Evolutionary conservation across 2,888 invertebrate species (phyloP), one percentile per base, ranked within the genome.

Genomic region (Melipona beecheii): DNA sequence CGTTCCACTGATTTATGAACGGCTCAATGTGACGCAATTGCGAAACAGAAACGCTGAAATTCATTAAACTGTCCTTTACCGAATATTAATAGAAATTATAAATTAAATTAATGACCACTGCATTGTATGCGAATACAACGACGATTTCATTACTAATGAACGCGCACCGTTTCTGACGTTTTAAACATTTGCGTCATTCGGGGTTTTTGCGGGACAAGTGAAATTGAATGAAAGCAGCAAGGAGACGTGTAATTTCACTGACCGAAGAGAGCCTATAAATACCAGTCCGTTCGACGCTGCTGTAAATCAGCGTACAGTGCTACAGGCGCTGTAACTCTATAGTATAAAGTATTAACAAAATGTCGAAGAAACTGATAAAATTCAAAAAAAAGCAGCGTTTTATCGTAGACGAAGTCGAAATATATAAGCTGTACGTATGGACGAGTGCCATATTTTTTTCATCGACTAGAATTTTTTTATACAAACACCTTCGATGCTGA

Each of bases 251-350:
- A 31, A 60, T 49, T 27, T 43, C 19, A 19, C 49, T 31, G 65
- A 50, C 19, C 49, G n/a, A 52, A 27, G 71, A 27, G 71, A 69
- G 75, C 79, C 66, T 73, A 60, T 21, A 56, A 75, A 36, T 36
- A 62, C 11, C 36, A 62, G 17, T 36, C 65, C 49, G 62, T 52
- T 43, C 49, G 56, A 74, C 66, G 36, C 56, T 17, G 31, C n/a
- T 31, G 79, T 77, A 78, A 58, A 70, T n/a, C 73, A 11, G 36
- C 36, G 31, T 78, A 78, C 73, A 24, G 11, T 0, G 60, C 21
- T n/a, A 15, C 78, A 86, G 83, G 86, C 73, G 77, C 64, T 56
- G 54, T 31, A 75, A 82, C 75, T 50, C n/a, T 31, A 36, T 5
- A 11, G 31, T 1, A 1, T 24, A 1, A 27, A 11, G 19, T 27